Evolutionary conservation across 1,140 invertebrate species (phyloP).

Genomic region (Psix sp.): DNA sequence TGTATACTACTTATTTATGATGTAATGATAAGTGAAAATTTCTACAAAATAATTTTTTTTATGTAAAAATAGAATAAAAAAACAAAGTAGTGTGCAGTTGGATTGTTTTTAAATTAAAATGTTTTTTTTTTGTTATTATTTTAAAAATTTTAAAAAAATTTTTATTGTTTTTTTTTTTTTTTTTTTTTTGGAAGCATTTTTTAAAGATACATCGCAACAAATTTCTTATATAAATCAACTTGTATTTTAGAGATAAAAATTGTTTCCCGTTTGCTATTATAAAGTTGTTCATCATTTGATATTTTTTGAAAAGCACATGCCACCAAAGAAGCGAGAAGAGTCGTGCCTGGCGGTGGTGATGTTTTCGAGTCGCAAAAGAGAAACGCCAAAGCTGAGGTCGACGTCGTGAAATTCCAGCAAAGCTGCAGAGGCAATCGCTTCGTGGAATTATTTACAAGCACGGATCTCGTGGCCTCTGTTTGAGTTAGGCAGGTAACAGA

Average conservation of each 20-base stretch:
- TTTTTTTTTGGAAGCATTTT: too few relatives aligned
- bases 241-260: slow-evolving; percentile 18
- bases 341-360: slow-evolving; percentile 3
- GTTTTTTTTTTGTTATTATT: too few relatives aligned
- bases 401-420: slow-evolving; percentile 48
- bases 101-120: too few relatives aligned
- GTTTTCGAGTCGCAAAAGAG: slow-evolving; percentile 18
- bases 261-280: slow-evolving; percentile 32
- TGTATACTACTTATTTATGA: too few relatives aligned
- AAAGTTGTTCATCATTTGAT: slow-evolving; percentile 39
- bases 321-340: slow-evolving; percentile 21
- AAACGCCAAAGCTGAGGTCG: slow-evolving; percentile 9
- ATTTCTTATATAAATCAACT: too few relatives aligned
- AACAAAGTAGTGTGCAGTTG: too few relatives aligned
- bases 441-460: slow-evolving; percentile 74
- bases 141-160: too few relatives aligned
- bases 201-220: too few relatives aligned
- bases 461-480: slow-evolving; percentile 68
- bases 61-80: too few relatives aligned
- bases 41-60: too few relatives aligned
- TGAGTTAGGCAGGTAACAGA: slow-evolving; percentile 68
- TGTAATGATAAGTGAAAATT: too few relatives aligned
- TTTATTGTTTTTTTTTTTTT: too few relatives aligned
- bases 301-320: slow-evolving; percentile 10
- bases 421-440: slow-evolving; percentile 71